These are phyloP conservation scores for Epinotia brunnichana DNA, from an alignment of 2,888 invertebrate genomes.

Conservation along the genomic window DNA sequence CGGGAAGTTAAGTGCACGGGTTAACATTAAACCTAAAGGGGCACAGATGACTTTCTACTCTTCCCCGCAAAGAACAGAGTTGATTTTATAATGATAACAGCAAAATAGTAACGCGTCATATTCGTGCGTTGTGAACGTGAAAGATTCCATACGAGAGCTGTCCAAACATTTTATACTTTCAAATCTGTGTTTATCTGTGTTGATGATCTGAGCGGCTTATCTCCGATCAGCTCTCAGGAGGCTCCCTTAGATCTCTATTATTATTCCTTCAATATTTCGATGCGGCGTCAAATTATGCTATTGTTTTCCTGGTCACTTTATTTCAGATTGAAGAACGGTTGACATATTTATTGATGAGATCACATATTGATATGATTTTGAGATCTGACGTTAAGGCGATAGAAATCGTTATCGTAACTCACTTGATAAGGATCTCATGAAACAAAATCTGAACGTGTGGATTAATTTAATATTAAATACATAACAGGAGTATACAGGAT, in stretches of 20 bases:
- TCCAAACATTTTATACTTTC: conserved; percentile 84
- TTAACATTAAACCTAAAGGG: conserved; percentile 30
- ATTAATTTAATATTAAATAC: conserved; percentile 3
- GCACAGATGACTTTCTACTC: conserved; percentile 50
- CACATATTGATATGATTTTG: conserved; percentile 72
- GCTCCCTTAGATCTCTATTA: conserved; percentile 82
- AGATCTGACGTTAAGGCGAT: conserved; percentile 55
- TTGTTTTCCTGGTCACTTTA: conserved; percentile 71
- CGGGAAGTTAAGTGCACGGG: conserved; percentile 48
- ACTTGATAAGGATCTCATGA: conserved; percentile 36
- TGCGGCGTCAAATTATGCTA: conserved; percentile 75
- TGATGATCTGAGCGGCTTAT: conserved; percentile 80
- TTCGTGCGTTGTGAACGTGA: conserved; percentile 77
- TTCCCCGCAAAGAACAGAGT: conserved; percentile 49
- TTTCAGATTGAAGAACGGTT: conserved; percentile 62
- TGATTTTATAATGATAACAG: conserved; percentile 50
- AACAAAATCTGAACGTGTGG: conserved; percentile 21
- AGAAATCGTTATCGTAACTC: conserved; percentile 49
- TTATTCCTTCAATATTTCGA: conserved; percentile 66
- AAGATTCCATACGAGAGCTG: conserved; percentile 81
- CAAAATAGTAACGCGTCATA: conserved; percentile 68
- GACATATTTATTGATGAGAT: conserved; percentile 80
- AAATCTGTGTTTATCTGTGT: conserved; percentile 79
- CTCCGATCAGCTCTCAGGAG: conserved; percentile 76
- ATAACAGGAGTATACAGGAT: too few species aligned